Base-by-base conservation (phyloP, 2,797 vertebrate genomes). In the Pseudomugil tenellus region DNA sequence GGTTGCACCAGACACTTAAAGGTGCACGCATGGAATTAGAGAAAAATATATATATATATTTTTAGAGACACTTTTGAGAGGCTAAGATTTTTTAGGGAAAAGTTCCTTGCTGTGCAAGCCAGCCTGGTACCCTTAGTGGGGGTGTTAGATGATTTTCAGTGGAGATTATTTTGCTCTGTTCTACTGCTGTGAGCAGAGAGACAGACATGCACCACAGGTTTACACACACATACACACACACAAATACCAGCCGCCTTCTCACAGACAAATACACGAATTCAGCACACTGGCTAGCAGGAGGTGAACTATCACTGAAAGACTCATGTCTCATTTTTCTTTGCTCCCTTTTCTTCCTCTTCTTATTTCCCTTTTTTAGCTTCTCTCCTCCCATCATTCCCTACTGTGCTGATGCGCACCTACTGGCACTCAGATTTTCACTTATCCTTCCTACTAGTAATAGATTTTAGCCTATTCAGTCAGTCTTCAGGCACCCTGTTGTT, bases 381-480 rank as follows among this genome's bases (percentile, higher is more conserved):
- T 72, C 58, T 77, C 51, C 73, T 54, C 49, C 60, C 63, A 34
- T 28, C 62, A 41, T 71, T 71, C 70, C 89, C 81, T 72, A 80
- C 87, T 91, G 88, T 83, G 87, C 79, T 78, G 85, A 90, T 87
- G 87, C 31, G 28, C 80, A 85, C 84, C 89, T 79, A 86, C 84
- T 81, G 82, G 83, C 87, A 85, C 86, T 90, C 88, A 84, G 85
- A 90, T 87, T 90, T 90, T 89, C 89, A 90, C 86, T 87, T 90
- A 89, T 89, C 81, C 83, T 83, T 76, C 75, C 68, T 56, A 77
- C 75, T 77, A 76, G 85, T 90, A 89, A 91, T 89, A 87, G 80
- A 89, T 90, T 89, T 87, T 80, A 80, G 70, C 88, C 80, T 53
- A 79, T 89, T 89, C 83, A 87, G 78, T 74, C 63, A 74, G 67